Evolutionary conservation across 2,797 vertebrate genomes (phyloP).

Genomic region (Pseudochaenichthys georgianus): DNA sequence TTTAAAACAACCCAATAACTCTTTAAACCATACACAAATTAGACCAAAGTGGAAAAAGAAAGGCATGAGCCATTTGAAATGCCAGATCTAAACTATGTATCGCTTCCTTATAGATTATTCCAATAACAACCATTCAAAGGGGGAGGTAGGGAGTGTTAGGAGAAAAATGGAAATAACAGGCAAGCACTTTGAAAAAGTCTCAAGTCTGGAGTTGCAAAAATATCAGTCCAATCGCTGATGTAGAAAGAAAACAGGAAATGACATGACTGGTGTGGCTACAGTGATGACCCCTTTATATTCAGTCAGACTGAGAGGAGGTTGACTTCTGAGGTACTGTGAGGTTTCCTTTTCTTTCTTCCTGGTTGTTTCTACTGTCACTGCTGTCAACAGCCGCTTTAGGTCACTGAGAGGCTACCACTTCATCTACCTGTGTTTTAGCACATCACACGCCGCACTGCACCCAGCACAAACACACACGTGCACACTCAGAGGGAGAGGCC

Average conservation of each 20-base stretch:
- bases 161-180: background rate
- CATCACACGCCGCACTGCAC: conserved; percentile 72
- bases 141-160: background rate
- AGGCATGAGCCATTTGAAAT: no score
- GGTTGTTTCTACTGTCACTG: conserved; percentile 57
- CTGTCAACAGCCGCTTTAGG: conserved; percentile 69
- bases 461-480: conserved; percentile 6
- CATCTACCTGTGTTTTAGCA: conserved; percentile 79
- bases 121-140: background rate
- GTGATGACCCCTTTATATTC: conserved; percentile 46
- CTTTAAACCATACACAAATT: no score
- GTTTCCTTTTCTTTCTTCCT: conserved; percentile 43
- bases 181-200: background rate
- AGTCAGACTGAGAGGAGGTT: conserved; percentile 26
- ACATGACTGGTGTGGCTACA: conserved; percentile 43
- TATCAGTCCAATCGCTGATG: conserved; percentile 35
- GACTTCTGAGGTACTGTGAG: conserved; percentile 50
- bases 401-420: conserved; percentile 71
- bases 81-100: background rate
- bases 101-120: background rate
- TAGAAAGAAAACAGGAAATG: conserved; percentile 25
- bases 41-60: background rate
- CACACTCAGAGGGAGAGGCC: conserved; percentile 19
- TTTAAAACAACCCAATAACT: background rate
- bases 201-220: conserved; percentile 41